A percentile compares a stretch with the other conserved stretches of the same genome.
phyloP scores from a whole-genome alignment of 2,113 vertebrate species.

The Chaetodon auriga region DNA sequence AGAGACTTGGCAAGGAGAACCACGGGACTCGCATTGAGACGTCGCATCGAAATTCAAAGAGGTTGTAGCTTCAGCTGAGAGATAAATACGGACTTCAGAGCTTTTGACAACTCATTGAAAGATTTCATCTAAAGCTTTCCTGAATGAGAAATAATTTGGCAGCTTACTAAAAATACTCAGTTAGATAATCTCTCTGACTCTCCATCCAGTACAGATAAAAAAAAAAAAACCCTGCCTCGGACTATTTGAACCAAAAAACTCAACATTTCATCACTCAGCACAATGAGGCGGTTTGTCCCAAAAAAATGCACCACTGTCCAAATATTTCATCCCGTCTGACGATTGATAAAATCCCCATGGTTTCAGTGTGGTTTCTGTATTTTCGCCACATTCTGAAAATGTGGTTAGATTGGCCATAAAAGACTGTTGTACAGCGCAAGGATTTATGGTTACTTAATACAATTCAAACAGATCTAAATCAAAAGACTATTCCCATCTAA shows the following conservation, averaged over 20 bases:
- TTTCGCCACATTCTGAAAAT: slow-evolving; percentile 20
- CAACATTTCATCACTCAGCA: slow-evolving; percentile 24
- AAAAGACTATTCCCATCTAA: slow-evolving; percentile 40
- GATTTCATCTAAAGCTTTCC: slow-evolving; percentile 46
- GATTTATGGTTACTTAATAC: slow-evolving; percentile 48
- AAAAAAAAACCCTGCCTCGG: slow-evolving; percentile 30
- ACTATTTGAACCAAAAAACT: slow-evolving; percentile 11
- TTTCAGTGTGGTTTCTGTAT: slow-evolving; percentile 13
- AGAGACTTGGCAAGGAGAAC: slow-evolving; percentile 44
- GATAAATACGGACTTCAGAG: slow-evolving; percentile 50
- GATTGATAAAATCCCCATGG: slow-evolving; percentile 46
- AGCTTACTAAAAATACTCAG: slow-evolving; percentile 54
- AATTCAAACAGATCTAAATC: slow-evolving; percentile 50
- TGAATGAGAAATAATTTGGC: slow-evolving; percentile 31
- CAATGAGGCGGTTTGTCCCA: slow-evolving; percentile 19
- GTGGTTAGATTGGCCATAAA: slow-evolving; percentile 24
- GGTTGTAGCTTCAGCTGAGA: slow-evolving; percentile 47
- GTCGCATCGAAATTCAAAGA: slow-evolving; percentile 39
- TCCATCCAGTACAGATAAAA: slow-evolving; percentile 31
- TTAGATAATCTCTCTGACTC: slow-evolving; percentile 43
- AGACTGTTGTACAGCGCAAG: slow-evolving; percentile 16
- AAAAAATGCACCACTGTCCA: slow-evolving; percentile 16
- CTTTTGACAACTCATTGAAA: slow-evolving; percentile 53
- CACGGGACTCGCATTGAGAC: slow-evolving; percentile 47
- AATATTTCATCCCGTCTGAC: slow-evolving; percentile 18